These are phyloP conservation scores for Dipodomys spectabilis DNA, from an alignment of 2,113 vertebrate species.

Conservation along the genomic window DNA sequence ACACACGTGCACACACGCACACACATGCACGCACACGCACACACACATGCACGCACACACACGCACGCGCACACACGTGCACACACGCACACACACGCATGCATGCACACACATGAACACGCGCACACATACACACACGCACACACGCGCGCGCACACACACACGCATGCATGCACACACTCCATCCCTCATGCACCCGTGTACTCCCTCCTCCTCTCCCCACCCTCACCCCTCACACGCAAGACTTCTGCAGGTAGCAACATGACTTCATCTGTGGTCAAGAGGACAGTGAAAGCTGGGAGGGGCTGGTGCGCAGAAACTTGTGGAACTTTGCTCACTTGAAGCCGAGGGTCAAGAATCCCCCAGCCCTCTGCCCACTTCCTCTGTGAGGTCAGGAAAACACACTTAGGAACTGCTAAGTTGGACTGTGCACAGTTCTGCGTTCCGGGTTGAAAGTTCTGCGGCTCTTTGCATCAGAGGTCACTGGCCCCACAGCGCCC, in stretches of 20 bases:
- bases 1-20: background rate
- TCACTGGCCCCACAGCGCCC: background rate
- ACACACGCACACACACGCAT: background rate
- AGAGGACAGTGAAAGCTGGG: no score
- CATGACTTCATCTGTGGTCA: no score
- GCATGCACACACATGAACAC: background rate
- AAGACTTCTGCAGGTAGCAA: no score
- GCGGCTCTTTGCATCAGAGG: background rate
- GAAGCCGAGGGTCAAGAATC: no score
- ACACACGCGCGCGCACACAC: background rate
- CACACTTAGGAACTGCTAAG: rapidly evolving
- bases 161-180: background rate
- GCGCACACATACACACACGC: no score
- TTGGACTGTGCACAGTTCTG: background rate
- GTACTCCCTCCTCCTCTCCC: no score
- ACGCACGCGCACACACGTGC: background rate
- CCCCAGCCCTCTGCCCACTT: rapidly evolving
- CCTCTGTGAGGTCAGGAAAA: background rate
- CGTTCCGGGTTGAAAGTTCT: background rate
- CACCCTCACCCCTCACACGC: no score
- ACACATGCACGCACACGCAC: background rate
- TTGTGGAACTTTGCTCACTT: background rate
- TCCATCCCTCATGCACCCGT: no score
- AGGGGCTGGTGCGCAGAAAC: no score
- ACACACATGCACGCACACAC: no score